Conservation (phyloP, 2,888 invertebrate species). For the Patella caerulea region DNA sequence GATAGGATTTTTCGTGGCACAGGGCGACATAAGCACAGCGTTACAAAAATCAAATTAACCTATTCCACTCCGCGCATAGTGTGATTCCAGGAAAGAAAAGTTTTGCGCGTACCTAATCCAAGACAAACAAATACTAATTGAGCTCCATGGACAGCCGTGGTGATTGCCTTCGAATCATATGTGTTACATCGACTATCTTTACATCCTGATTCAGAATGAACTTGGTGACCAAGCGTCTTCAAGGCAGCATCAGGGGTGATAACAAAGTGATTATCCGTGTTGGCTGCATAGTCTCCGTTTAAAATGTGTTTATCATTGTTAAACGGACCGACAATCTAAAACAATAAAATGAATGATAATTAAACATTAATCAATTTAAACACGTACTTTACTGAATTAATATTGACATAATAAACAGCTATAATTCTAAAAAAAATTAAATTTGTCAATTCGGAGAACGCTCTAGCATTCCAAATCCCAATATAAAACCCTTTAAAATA, state of each 20-base stretch:
- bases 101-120: conserved; percentile 50
- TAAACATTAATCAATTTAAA: no score
- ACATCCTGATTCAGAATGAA: conserved; percentile 51
- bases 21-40: no score
- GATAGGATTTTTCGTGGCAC: no score
- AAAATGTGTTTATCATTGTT: conserved; percentile 55
- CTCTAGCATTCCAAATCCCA: no score
- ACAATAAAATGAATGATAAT: background rate
- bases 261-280: conserved; percentile 43
- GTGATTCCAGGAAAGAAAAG: no score
- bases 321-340: conserved; percentile 67
- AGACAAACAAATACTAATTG: conserved; percentile 59
- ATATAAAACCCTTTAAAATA: no score
- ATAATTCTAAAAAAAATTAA: no score
- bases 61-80: no score
- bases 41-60: no score
- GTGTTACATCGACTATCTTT: conserved; percentile 43
- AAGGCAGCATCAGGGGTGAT: conserved; percentile 57
- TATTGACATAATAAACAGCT: no score
- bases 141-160: conserved; percentile 43
- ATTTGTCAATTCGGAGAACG: no score
- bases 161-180: conserved; percentile 45
- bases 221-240: conserved; percentile 38
- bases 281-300: conserved; percentile 62
- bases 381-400: no score